Conservation (phyloP, 2,797 vertebrate genomes). For the Rhyacichthys aspro region DNA sequence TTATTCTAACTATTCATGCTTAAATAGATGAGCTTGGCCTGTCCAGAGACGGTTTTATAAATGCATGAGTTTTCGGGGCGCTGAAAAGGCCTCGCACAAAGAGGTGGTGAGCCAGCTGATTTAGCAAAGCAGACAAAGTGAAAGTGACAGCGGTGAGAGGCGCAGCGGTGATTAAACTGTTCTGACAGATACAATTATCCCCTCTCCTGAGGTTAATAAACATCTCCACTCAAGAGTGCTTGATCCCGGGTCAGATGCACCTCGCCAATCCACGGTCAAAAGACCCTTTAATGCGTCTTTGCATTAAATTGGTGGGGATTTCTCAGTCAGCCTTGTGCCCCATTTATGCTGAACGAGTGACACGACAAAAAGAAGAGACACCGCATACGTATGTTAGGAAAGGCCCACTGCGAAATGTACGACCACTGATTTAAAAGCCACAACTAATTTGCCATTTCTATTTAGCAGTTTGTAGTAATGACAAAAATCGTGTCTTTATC, state of each 20-base stretch:
- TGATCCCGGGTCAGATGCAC: conserved; percentile 54
- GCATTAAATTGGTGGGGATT: too few species aligned
- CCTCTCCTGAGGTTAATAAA: conserved; percentile 76
- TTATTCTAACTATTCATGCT: not conserved
- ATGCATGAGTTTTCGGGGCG: conserved; percentile 6
- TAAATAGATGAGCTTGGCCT: not conserved
- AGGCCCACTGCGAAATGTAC: too few species aligned
- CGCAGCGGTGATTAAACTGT: conserved; percentile 71
- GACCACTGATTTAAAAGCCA: too few species aligned
- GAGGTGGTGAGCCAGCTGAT: conserved; percentile 37
- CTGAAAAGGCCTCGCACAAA: conserved; percentile 1
- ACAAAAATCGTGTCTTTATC: too few species aligned
- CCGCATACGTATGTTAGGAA: too few species aligned
- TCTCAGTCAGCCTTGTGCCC: too few species aligned
- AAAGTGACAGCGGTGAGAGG: conserved; percentile 64
- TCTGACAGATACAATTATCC: conserved; percentile 81
- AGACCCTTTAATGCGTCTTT: too few species aligned
- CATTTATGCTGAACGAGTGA: too few species aligned
- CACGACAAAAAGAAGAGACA: too few species aligned
- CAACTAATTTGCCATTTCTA: too few species aligned
- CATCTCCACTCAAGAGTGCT: conserved; percentile 64
- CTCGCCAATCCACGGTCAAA: conserved; percentile 25
- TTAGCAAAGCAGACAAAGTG: conserved; percentile 62
- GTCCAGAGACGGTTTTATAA: not conserved
- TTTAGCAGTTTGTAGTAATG: too few species aligned